Base-by-base conservation (phyloP, 2,797 vertebrate genomes). In the Hydrocynus forskahlii region DNA sequence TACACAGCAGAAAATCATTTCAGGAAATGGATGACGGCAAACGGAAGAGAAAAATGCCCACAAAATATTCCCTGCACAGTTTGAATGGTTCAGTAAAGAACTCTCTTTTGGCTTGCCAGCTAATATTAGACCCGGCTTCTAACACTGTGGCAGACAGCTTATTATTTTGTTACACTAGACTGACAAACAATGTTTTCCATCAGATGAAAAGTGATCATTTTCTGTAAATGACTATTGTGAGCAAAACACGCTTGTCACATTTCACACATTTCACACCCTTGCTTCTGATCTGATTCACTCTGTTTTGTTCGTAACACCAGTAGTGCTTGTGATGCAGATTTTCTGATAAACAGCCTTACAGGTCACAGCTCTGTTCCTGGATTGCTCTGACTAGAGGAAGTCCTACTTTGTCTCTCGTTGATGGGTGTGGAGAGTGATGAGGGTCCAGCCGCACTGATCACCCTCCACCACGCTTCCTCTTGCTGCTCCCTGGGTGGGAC, bases 391-490 rank as follows among this genome's bases (percentile, higher is more conserved):
- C 25, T 45, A 52, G 12, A 84, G 48, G 71, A 55, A 50, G 48
- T 80, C 59, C 63, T 70, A 59, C 19, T 83, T 67, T 73, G 16
- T 67, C 79, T 84, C 68, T 73, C 10, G 17, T 23, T 74, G 63
- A 64, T 40, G 73, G 84, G 75, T 7, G 82, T 83, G 82, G 89
- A 90, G 86, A 89, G 87, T 89, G 82, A 84, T 84, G 87, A 85
- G 82, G 90, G 88, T 87, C 82, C 80, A 43, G 73, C 55, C 85
- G 76, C 83, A 81, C 59, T 90, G 90, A 92, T 90, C 90, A 87
- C 87, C 89, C 91, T 92, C 91, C 90, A 87, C 72, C 76, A 50
- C 43, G 89, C 84, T 92, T 93, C 92, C 92, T 91, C 85, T 90
- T 78, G 86, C 60, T 45, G 76, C 90, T 88, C 81, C 86, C 87